Evolutionary conservation across 2,888 invertebrate species (phyloP).

Genomic region (Sinotaia quadrata): DNA sequence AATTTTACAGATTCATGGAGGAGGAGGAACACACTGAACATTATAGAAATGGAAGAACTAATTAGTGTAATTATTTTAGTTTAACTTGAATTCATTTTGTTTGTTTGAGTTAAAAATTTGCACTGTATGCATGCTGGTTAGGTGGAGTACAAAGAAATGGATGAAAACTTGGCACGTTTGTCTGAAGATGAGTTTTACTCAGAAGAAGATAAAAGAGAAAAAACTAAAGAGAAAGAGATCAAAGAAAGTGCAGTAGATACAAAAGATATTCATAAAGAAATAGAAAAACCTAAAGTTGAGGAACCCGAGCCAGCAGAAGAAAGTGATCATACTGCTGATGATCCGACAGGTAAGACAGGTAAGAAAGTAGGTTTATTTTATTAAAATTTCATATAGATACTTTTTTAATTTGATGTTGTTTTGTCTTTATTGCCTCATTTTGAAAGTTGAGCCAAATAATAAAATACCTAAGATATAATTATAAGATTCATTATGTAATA

Average conservation of each 20-base stretch:
- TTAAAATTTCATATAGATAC: too few relatives aligned
- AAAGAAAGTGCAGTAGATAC: constrained; percentile 39
- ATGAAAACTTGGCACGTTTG: constrained; percentile 66
- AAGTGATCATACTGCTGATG: constrained; percentile 75
- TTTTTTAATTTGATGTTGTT: too few relatives aligned
- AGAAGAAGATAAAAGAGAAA: constrained; percentile 61
- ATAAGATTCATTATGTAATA: too few relatives aligned
- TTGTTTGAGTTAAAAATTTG: neutral
- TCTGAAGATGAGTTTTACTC: constrained; percentile 69
- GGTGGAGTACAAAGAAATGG: constrained; percentile 71
- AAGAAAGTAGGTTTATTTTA: too few relatives aligned
- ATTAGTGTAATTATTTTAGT: neutral
- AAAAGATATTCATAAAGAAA: constrained; percentile 44
- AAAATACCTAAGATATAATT: too few relatives aligned
- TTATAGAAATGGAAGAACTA: neutral
- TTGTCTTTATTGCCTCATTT: too few relatives aligned
- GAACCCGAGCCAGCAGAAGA: constrained; percentile 67
- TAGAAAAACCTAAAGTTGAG: constrained; percentile 40
- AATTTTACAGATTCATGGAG: too few relatives aligned
- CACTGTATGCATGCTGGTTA: constrained; percentile 31
- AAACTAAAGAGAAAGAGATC: constrained; percentile 32
- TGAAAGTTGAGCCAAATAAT: too few relatives aligned
- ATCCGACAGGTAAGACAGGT: constrained; percentile 73
- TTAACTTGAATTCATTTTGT: neutral
- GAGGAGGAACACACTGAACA: too few relatives aligned